Evolutionary conservation across 2,888 invertebrate genomes (phyloP).

Genomic region (Alcis repandata): DNA sequence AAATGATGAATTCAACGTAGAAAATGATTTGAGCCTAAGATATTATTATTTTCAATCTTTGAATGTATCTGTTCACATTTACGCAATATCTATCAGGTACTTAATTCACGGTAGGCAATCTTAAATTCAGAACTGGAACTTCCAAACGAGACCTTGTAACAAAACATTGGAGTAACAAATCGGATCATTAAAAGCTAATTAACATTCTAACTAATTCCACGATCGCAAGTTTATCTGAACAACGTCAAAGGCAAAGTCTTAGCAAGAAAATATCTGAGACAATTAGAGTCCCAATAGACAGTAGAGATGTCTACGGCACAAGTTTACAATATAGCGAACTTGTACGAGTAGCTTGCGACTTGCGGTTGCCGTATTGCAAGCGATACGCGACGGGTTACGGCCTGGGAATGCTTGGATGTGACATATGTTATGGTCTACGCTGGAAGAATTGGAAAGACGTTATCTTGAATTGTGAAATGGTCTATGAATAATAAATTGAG

Average conservation of each 20-base stretch:
- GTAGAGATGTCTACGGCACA: constrained; percentile 33
- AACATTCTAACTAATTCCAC: constrained; percentile 32
- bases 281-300: constrained; percentile 57
- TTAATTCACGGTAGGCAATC: neutral
- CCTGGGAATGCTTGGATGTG: constrained; percentile 18
- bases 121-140: constrained; percentile 8
- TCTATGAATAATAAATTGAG: no score
- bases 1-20: no score
- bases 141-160: constrained; percentile 16
- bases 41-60: no score
- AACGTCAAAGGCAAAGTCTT: constrained; percentile 40
- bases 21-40: no score
- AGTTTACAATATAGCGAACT: constrained; percentile 30
- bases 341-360: no score
- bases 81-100: no score
- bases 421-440: neutral
- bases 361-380: constrained; percentile 35
- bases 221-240: constrained; percentile 34
- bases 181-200: constrained; percentile 32
- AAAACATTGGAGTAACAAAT: constrained; percentile 27
- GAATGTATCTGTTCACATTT: no score
- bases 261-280: constrained; percentile 58
- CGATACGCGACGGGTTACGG: constrained; percentile 24
- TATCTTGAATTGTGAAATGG: neutral
- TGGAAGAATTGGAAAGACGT: constrained; percentile 9